phyloP scores from a whole-genome alignment of 1,140 invertebrate species.

The Euwallacea similis region DNA sequence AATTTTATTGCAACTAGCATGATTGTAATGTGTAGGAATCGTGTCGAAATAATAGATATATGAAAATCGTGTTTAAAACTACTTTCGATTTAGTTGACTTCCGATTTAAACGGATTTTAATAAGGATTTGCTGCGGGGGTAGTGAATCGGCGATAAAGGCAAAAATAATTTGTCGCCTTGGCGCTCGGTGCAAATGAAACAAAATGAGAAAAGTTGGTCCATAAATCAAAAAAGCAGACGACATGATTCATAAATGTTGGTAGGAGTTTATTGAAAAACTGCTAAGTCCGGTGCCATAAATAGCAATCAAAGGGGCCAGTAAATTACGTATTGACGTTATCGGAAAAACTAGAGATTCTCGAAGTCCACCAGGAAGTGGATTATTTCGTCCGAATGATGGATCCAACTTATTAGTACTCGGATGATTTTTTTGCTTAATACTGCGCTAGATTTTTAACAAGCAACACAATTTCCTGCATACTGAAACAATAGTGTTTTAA shows the following conservation, averaged over 20 bases:
- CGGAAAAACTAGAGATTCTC: constrained; percentile 47
- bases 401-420: constrained; percentile 23
- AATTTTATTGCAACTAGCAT: too few relatives aligned
- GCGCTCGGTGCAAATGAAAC: constrained; percentile 20
- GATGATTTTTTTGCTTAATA: constrained; percentile 11
- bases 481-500: neutral
- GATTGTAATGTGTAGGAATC: too few relatives aligned
- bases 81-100: too few relatives aligned
- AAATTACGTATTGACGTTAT: constrained; percentile 48
- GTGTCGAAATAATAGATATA: too few relatives aligned
- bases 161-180: too few relatives aligned
- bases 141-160: too few relatives aligned
- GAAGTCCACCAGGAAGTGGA: constrained; percentile 47
- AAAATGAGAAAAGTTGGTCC: constrained; percentile 32
- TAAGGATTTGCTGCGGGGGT: too few relatives aligned
- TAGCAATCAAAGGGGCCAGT: constrained; percentile 48
- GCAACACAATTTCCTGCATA: neutral
- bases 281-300: constrained; percentile 44
- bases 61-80: too few relatives aligned
- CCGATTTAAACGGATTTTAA: too few relatives aligned
- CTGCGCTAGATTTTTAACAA: constrained; percentile 14
- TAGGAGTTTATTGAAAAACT: constrained; percentile 45
- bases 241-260: constrained; percentile 42
- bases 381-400: constrained; percentile 45
- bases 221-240: constrained; percentile 32